Percentiles rank a stretch among this genome's conserved stretches.
Evolutionary conservation across 2,888 invertebrate species (phyloP).

Genomic region (Melanostoma scalare): DNA sequence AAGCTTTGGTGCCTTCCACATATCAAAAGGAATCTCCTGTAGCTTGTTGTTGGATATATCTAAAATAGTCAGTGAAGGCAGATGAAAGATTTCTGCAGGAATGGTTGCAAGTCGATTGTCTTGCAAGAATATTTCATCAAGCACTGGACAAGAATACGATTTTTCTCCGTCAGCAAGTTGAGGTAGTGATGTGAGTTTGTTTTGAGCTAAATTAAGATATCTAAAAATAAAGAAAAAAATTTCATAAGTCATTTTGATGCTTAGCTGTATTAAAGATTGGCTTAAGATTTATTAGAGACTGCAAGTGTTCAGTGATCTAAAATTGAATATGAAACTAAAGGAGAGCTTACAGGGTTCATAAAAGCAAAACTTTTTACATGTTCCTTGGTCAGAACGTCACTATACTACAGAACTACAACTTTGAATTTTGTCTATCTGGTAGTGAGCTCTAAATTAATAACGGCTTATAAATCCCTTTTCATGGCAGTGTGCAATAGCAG

Average conservation of each 20-base stretch:
- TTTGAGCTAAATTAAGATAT: conserved; percentile 93
- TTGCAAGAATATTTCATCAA: conserved; percentile 96
- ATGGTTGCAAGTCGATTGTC: conserved; percentile 93
- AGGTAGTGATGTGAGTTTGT: conserved; percentile 91
- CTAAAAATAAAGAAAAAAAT: conserved; percentile 76
- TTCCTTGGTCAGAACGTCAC: too few relatives aligned
- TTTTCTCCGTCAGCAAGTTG: conserved; percentile 78
- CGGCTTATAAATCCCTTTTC: too few relatives aligned
- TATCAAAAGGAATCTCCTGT: conserved; percentile 89
- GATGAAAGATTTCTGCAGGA: conserved; percentile 90
- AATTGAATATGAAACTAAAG: too few relatives aligned
- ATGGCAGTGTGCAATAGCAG: too few relatives aligned
- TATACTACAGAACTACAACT: too few relatives aligned
- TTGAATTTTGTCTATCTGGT: too few relatives aligned
- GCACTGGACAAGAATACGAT: conserved; percentile 87
- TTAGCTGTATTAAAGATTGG: too few relatives aligned
- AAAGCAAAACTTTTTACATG: too few relatives aligned
- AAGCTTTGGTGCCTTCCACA: conserved; percentile 94
- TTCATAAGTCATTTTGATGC: not conserved
- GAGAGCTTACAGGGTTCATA: too few relatives aligned
- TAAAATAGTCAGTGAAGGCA: conserved; percentile 90
- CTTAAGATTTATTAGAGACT: too few relatives aligned
- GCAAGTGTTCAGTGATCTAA: too few relatives aligned
- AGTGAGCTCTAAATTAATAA: too few relatives aligned
- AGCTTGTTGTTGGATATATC: conserved; percentile 98